Base-by-base conservation (phyloP, 2,888 invertebrate genomes). In the Lepetodrilus schrolli region DNA sequence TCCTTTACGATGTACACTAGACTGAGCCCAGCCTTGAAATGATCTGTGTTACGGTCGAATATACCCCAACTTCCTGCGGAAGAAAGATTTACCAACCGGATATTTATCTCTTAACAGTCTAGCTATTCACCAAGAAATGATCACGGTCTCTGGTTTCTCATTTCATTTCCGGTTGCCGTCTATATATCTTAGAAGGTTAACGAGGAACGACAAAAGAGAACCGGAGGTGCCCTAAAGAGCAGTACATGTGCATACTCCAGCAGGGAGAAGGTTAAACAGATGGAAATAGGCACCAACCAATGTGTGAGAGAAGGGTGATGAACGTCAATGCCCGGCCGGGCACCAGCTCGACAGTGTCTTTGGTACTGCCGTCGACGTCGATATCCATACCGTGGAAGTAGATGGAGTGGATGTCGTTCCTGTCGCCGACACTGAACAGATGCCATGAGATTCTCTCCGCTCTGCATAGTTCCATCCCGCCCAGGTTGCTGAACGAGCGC, bases 1-100 rank as follows among this genome's bases (percentile, higher is more conserved):
- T 72, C 72, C n/a, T 74, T 76, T 0, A 82, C 78, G 38, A 78
- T 74, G 70, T 79, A 79, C 43, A 79, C 75, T 13, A 79, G 79
- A 0, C 77, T 78, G 77, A 82, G 80, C 13, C 82, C 82, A 50
- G 77, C 80, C 34, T 79, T 77, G 23, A 76, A 70, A 70, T 82
- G 79, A 4, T 76, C 77, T 48, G 76, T 80, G 66, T 79, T 80
- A 34, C 82, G 47, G 38, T 79, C 79, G 20, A 79, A 75, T 2
- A 82, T 69, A 0, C 78, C 69, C 82, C 82, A 82, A 7, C 75
- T 74, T 47, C 82, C 82, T 34, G 72, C n/a, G 36, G 68, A 17
- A 1, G 26, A 43, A n/a, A n/a, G n/a, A n/a, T n/a, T n/a, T n/a
- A n/a, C n/a, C n/a, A n/a, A n/a, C n/a, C n/a, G n/a, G n/a, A n/a